Conservation (phyloP, 2,113 vertebrate species). For the Strigops habroptila region DNA sequence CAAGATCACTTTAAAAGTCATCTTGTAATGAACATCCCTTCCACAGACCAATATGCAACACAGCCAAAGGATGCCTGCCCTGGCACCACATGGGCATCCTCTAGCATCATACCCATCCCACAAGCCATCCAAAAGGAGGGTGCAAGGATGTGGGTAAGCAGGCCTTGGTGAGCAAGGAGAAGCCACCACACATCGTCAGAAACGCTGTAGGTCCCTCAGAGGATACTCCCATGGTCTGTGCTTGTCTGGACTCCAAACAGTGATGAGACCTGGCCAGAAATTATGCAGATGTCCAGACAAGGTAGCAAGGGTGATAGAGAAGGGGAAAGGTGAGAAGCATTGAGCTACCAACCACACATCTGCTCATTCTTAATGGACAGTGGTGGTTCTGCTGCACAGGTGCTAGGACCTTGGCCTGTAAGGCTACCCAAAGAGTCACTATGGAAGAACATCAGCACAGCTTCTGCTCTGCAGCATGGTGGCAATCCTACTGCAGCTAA, state of each 20-base stretch:
- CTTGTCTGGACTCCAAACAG: neutral
- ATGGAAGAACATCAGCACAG: fast-evolving
- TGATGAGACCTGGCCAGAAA: neutral
- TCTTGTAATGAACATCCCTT: neutral
- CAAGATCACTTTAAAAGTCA: neutral
- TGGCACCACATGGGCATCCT: neutral
- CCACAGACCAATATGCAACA: fast-evolving
- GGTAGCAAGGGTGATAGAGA: neutral
- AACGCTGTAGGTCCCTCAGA: neutral
- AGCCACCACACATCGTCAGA: neutral
- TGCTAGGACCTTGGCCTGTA: fast-evolving
- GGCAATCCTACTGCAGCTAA: neutral
- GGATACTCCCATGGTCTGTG: neutral
- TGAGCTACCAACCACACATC: neutral
- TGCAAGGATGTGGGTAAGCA: neutral
- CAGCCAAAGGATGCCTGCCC: neutral
- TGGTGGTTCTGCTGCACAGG: neutral
- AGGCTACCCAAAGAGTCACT: neutral
- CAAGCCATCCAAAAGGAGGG: neutral
- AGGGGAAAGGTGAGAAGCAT: neutral
- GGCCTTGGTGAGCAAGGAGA: neutral
- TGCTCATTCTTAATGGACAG: neutral
- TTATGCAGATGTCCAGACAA: neutral
- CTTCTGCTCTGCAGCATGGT: fast-evolving
- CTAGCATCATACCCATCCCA: neutral